Evolutionary conservation across 2,888 invertebrate genomes (phyloP).

Genomic region (Reticulitermes lucifugus): DNA sequence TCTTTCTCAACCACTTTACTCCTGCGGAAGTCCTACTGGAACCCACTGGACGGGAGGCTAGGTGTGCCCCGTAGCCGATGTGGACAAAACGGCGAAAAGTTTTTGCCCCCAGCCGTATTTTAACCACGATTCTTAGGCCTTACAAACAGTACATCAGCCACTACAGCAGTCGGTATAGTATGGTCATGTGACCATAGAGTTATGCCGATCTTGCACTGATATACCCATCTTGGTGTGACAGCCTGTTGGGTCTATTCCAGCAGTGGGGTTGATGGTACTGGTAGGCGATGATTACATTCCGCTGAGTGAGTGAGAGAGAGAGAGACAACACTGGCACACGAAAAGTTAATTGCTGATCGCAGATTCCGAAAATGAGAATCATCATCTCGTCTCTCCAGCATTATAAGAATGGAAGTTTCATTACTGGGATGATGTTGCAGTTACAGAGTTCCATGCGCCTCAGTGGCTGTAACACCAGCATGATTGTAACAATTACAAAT

Average conservation of each 20-base stretch:
- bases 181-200: neutral
- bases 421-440: conserved; percentile 45
- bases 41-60: no score
- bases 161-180: no score
- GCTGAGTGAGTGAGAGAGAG: neutral
- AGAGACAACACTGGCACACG: neutral
- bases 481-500: neutral
- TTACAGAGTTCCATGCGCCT: neutral
- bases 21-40: no score
- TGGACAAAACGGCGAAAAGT: no score
- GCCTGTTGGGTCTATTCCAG: conserved; percentile 25
- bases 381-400: conserved; percentile 34
- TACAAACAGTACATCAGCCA: no score
- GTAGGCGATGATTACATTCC: conserved; percentile 34
- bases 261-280: conserved; percentile 13
- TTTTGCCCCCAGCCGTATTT: no score
- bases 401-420: conserved; percentile 44
- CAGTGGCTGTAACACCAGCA: neutral
- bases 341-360: conserved; percentile 48
- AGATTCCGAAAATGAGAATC: conserved; percentile 48
- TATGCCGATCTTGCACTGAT: neutral
- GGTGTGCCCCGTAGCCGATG: no score
- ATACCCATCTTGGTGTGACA: neutral
- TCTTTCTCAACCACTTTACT: no score
- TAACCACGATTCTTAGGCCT: no score